A percentile compares a stretch with the other conserved stretches of the same genome.
These are phyloP conservation scores for Macaria liturata DNA, from an alignment of 2,888 invertebrate genomes.

Conservation along the genomic window DNA sequence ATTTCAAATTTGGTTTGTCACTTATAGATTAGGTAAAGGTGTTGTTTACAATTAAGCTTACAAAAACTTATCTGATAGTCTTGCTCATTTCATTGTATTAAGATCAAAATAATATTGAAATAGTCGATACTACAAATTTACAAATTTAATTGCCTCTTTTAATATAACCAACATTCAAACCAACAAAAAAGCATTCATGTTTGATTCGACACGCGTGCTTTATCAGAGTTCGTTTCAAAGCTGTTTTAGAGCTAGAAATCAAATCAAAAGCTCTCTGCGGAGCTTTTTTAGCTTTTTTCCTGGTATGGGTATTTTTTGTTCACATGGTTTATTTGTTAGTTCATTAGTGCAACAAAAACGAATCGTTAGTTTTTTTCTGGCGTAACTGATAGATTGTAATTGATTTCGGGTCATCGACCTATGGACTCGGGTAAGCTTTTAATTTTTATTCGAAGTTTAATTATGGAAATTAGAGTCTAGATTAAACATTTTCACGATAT, in stretches of 20 bases:
- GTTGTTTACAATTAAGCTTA: too few relatives aligned
- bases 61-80: too few relatives aligned
- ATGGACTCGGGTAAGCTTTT: conserved; percentile 14
- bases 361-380: conserved; percentile 30
- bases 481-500: too few relatives aligned
- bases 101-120: too few relatives aligned
- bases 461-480: too few relatives aligned
- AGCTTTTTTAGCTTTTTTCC: conserved; percentile 10
- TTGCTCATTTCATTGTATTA: too few relatives aligned
- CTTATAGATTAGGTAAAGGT: too few relatives aligned
- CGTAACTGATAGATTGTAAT: conserved; percentile 35
- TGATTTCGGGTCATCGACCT: conserved; percentile 34
- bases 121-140: too few relatives aligned
- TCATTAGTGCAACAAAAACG: conserved; percentile 38
- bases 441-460: background rate
- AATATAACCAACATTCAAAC: background rate
- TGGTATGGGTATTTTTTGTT: conserved; percentile 2
- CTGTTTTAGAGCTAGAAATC: conserved; percentile 14
- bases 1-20: too few relatives aligned
- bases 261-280: conserved; percentile 9
- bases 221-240: conserved; percentile 10
- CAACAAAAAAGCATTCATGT: conserved; percentile 5
- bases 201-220: conserved; percentile 11
- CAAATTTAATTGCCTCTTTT: too few relatives aligned
- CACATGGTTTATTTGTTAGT: conserved; percentile 27